A percentile compares a stretch with the other conserved stretches of the same genome.
phyloP scores from a whole-genome alignment of 1,140 invertebrate genomes.

The Zaprionus tsacasi region DNA sequence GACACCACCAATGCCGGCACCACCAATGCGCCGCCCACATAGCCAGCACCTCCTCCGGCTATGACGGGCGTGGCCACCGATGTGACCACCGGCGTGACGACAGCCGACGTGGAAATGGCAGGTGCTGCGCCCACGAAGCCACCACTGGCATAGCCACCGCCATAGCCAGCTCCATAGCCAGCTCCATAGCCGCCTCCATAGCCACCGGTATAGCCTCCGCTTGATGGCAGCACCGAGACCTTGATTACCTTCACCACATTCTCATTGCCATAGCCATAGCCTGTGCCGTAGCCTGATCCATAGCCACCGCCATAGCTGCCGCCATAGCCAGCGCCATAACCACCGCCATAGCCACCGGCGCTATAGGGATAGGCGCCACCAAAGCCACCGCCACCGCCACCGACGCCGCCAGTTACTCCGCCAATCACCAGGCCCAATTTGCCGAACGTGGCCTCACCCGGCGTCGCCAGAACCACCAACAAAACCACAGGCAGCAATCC shows the following conservation, averaged over 20 bases:
- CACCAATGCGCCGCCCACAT: slow-evolving; percentile 40
- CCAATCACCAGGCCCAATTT: slow-evolving; percentile 67
- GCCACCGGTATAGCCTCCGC: slow-evolving; percentile 14
- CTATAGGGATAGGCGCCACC: slow-evolving; percentile 41
- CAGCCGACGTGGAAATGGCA: slow-evolving; percentile 67
- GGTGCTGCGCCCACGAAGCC: slow-evolving; percentile 67
- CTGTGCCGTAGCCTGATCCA: slow-evolving; percentile 41
- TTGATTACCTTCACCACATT: slow-evolving; percentile 76
- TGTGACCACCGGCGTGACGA: slow-evolving; percentile 71
- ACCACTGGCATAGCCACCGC: slow-evolving; percentile 42
- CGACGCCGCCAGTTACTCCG: slow-evolving; percentile 22
- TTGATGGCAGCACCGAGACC: slow-evolving; percentile 61
- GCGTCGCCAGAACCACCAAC: slow-evolving; percentile 22
- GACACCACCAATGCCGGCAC: slow-evolving; percentile 44
- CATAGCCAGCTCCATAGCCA: slow-evolving; percentile 36
- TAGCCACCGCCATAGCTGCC: slow-evolving; percentile 44
- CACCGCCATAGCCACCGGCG: slow-evolving; percentile 41
- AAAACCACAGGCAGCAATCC: slow-evolving; percentile 23
- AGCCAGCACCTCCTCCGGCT: slow-evolving; percentile 53
- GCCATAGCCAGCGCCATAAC: slow-evolving; percentile 38
- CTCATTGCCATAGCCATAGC: slow-evolving; percentile 60
- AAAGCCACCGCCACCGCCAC: slow-evolving; percentile 48
- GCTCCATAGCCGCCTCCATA: slow-evolving; percentile 28
- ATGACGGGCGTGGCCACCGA: slow-evolving; percentile 61
- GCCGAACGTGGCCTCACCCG: slow-evolving; percentile 64